Conservation (phyloP, 1,140 invertebrate species). For the Oncopeltus fasciatus region DNA sequence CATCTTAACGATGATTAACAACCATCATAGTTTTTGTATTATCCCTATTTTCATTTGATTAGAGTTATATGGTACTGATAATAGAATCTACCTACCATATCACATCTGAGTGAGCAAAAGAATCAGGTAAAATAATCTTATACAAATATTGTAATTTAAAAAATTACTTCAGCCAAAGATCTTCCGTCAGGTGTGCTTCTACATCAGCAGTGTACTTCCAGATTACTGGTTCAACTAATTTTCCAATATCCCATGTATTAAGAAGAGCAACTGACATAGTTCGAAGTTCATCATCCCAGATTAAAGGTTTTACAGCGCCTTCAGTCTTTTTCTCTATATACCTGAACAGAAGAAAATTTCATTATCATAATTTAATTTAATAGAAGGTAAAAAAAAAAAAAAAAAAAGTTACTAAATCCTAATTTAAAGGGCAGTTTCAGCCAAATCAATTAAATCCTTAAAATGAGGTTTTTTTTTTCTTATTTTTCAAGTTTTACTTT, state of each 20-base stretch:
- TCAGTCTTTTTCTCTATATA: slow-evolving; percentile 23
- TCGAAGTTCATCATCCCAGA: slow-evolving; percentile 56
- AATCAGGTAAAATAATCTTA: too few species aligned
- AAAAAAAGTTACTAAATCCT: neutral
- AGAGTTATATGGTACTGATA: too few species aligned
- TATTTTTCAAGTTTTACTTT: too few species aligned
- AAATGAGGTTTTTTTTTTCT: too few species aligned
- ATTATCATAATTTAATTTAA: neutral
- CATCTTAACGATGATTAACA: too few species aligned
- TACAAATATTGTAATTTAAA: neutral
- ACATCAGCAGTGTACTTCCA: slow-evolving; percentile 27
- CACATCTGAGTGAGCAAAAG: too few species aligned
- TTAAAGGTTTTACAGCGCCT: slow-evolving; percentile 29
- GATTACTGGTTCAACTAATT: slow-evolving; percentile 39
- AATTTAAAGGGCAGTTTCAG: too few species aligned
- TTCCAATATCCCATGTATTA: slow-evolving; percentile 31
- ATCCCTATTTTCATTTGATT: too few species aligned
- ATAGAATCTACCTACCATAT: too few species aligned
- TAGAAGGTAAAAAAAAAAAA: neutral
- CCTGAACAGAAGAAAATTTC: neutral
- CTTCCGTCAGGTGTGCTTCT: slow-evolving; percentile 1
- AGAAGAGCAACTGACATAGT: slow-evolving; percentile 31
- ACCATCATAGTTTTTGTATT: too few species aligned
- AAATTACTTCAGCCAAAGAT: slow-evolving; percentile 14
- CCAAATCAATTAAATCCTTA: too few species aligned